Base-by-base conservation (phyloP, 2,113 vertebrate genomes). In the Oncorhynchus keta region DNA sequence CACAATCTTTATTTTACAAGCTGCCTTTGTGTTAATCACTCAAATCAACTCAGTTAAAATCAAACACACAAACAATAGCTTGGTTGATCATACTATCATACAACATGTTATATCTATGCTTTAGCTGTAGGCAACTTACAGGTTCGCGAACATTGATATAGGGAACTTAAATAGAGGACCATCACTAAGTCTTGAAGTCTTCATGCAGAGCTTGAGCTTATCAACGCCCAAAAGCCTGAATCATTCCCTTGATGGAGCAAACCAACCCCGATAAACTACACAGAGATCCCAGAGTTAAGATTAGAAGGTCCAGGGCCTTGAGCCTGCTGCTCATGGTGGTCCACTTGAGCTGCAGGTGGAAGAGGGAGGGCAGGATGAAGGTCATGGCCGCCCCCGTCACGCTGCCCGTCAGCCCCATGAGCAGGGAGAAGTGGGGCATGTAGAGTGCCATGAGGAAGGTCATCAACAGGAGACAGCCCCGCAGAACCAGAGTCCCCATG, bases 361-460 rank as follows among this genome's bases (percentile, higher is more conserved):
- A 93, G 77, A 95, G 84, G 49, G 92, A 93, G 0, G 93, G 93
- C 75, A 96, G 93, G 68, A 95, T 91, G 75, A 96, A 94, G 26
- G 93, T 93, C 92, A 95, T 92, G 74, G 87, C 86, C 30, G 91
- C 83, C 55, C 94, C 91, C 1, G 93, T 94, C 81, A 94, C 89
- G 4, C 93, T 95, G 57, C 94, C 94, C 24, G 92, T 93, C 85
- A 95, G 85, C 64, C 92, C 93, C 94, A 95, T 95, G 77, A 95
- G 22, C 76, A 93, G 86, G 48, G 92, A 93, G 88, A 94, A 95
- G 65, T 90, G 90, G 30, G 93, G 93, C 73, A 94, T 86, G 45
- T 92, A 89, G 77, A 93, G 79, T 59, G 93, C 90, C 90, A 94
- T 88, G 30, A 96, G 75, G 75, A 92, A 92, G 39, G 88, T 93